Conservation (phyloP, 2,797 vertebrate species). For the Amblyraja radiata region DNA sequence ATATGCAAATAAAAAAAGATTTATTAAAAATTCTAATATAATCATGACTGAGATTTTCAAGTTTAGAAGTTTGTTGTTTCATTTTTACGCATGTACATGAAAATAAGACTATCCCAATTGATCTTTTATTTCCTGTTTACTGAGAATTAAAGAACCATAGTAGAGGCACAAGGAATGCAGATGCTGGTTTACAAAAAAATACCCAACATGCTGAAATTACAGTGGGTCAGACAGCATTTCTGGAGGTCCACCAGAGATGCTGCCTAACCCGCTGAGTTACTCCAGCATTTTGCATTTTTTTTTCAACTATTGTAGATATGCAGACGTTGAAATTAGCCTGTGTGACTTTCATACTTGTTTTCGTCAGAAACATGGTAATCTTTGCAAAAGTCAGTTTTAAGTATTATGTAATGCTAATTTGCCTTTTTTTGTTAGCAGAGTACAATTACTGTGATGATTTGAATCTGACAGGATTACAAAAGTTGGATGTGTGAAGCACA, state of each 20-base stretch:
- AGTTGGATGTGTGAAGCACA: neutral
- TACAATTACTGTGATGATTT: neutral
- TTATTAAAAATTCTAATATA: neutral
- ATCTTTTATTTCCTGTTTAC: neutral
- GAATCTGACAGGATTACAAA: neutral
- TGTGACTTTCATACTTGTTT: neutral
- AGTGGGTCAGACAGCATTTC: too few relatives aligned
- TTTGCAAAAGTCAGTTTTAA: neutral
- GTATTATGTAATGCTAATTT: neutral
- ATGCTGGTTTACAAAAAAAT: too few relatives aligned
- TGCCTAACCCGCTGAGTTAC: too few relatives aligned
- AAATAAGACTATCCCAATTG: neutral
- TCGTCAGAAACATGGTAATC: neutral
- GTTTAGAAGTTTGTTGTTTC: neutral
- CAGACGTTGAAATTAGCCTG: neutral
- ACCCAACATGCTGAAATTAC: too few relatives aligned
- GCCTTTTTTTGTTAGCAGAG: neutral
- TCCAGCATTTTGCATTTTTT: too few relatives aligned
- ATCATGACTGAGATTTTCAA: neutral
- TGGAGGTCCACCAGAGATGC: too few relatives aligned
- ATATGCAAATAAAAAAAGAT: neutral
- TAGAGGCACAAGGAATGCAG: too few relatives aligned
- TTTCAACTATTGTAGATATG: neutral
- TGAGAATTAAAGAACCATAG: too few relatives aligned
- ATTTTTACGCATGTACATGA: neutral